These are phyloP conservation scores for Drosophila peninsularis DNA, from an alignment of 2,888 invertebrate species.

Conservation along the genomic window DNA sequence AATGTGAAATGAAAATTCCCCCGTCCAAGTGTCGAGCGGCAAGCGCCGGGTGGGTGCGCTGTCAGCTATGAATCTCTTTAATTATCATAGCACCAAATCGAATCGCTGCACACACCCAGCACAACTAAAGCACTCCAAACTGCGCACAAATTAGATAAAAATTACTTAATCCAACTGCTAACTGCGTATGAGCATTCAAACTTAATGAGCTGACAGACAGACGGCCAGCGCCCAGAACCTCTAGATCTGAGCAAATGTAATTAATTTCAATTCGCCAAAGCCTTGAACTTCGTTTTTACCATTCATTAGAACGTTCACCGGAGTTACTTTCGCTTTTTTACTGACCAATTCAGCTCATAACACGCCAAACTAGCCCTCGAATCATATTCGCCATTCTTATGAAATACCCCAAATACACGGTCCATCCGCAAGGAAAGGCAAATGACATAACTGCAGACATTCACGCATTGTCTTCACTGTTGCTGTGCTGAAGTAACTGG, in stretches of 20 bases:
- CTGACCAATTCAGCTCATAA: neutral
- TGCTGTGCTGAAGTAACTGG: constrained; percentile 38
- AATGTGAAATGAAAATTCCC: constrained; percentile 64
- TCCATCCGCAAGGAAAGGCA: constrained; percentile 51
- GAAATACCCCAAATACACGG: constrained; percentile 43
- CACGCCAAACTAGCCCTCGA: constrained; percentile 33
- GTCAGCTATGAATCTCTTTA: constrained; percentile 55
- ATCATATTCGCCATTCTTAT: constrained; percentile 63
- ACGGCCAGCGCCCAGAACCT: constrained; percentile 60
- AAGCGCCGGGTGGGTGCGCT: constrained; percentile 50
- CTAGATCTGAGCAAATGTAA: constrained; percentile 46
- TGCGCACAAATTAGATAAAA: constrained; percentile 46
- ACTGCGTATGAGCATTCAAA: constrained; percentile 52
- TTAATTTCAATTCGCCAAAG: constrained; percentile 71
- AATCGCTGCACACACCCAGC: constrained; percentile 43
- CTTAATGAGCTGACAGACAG: constrained; percentile 64
- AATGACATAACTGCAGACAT: constrained; percentile 55
- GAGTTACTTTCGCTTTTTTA: constrained; percentile 70
- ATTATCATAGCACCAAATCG: constrained; percentile 54
- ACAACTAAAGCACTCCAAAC: constrained; percentile 6
- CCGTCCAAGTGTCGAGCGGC: constrained; percentile 35
- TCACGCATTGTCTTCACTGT: constrained; percentile 43
- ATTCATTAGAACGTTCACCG: constrained; percentile 66
- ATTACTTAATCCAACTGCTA: constrained; percentile 63
- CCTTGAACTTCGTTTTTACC: constrained; percentile 66